These are phyloP conservation scores for Champsocephalus esox DNA, from an alignment of 2,797 vertebrate genomes.

Conservation along the genomic window DNA sequence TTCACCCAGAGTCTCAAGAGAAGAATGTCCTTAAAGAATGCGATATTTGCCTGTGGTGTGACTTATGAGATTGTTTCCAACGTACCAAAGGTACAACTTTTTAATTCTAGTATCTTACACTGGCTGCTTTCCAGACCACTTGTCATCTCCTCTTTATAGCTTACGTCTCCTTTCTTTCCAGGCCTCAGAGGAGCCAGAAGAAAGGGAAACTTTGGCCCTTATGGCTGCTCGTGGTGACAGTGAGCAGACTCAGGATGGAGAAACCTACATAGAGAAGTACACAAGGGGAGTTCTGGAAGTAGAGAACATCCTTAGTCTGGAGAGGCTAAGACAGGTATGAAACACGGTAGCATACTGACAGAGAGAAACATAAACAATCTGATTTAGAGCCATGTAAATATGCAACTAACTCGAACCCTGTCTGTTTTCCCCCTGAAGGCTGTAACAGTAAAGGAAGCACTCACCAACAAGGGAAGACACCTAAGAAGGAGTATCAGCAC, in stretches of 20 bases:
- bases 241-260: slow-evolving; percentile 90
- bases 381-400: background rate
- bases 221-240: slow-evolving; percentile 94
- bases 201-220: slow-evolving; percentile 94
- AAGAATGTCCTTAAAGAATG: slow-evolving; percentile 95
- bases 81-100: slow-evolving; percentile 92
- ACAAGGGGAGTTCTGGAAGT: slow-evolving; percentile 94
- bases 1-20: slow-evolving; percentile 98
- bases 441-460: slow-evolving; percentile 94
- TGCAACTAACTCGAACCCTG: background rate
- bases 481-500: slow-evolving; percentile 95
- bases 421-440: slow-evolving; percentile 82
- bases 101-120: background rate
- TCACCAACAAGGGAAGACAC: slow-evolving; percentile 91
- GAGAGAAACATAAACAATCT: background rate
- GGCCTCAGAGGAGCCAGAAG: slow-evolving; percentile 98
- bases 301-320: slow-evolving; percentile 95
- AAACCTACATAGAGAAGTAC: slow-evolving; percentile 98
- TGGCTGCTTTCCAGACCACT: background rate
- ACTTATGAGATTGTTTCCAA: slow-evolving; percentile 99
- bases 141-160: background rate
- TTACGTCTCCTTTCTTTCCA: slow-evolving; percentile 56
- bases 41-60: slow-evolving; percentile 92
- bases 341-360: slow-evolving; percentile 1
- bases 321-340: slow-evolving; percentile 91